Percentiles rank a stretch among this genome's conserved stretches.
Evolutionary conservation across 23 tunicate genomes (phyloP).

Genomic region (Ciona savignyi): DNA sequence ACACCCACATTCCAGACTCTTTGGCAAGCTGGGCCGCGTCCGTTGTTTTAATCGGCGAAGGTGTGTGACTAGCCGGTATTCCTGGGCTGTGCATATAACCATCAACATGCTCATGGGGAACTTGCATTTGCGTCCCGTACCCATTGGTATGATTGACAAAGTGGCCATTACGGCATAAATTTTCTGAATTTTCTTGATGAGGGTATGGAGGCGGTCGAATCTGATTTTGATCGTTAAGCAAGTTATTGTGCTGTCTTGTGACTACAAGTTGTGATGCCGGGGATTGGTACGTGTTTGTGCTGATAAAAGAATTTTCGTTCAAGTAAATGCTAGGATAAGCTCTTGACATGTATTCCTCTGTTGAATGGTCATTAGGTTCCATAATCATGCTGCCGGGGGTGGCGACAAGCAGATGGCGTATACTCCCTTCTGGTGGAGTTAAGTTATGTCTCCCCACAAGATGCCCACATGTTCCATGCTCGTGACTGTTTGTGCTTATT

Average conservation of each 20-base stretch:
- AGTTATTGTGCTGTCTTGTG: neutral
- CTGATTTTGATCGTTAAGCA: neutral
- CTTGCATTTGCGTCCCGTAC: too few species aligned
- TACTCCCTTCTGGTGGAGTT: conserved; percentile 42
- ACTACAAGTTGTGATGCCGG: neutral
- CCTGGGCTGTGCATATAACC: neutral
- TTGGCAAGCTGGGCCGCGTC: conserved; percentile 2
- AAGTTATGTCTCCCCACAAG: conserved; percentile 38
- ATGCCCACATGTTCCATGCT: conserved; percentile 61
- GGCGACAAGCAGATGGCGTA: conserved; percentile 55
- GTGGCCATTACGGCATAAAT: too few species aligned
- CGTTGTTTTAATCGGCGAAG: conserved; percentile 10
- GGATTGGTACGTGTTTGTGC: neutral
- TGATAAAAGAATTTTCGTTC: neutral
- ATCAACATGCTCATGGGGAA: neutral
- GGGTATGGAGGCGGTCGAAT: neutral
- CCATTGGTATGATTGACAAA: neutral
- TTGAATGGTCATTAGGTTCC: conserved; percentile 1
- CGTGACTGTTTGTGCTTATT: neutral
- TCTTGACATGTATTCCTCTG: neutral
- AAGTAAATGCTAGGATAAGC: neutral
- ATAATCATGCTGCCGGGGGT: conserved; percentile 54
- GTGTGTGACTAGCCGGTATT: neutral
- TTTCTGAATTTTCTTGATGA: neutral
- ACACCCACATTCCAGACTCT: conserved; percentile 58